Evolutionary conservation across 1,140 invertebrate species (phyloP).

Genomic region (Pygmarrhopalites habei): DNA sequence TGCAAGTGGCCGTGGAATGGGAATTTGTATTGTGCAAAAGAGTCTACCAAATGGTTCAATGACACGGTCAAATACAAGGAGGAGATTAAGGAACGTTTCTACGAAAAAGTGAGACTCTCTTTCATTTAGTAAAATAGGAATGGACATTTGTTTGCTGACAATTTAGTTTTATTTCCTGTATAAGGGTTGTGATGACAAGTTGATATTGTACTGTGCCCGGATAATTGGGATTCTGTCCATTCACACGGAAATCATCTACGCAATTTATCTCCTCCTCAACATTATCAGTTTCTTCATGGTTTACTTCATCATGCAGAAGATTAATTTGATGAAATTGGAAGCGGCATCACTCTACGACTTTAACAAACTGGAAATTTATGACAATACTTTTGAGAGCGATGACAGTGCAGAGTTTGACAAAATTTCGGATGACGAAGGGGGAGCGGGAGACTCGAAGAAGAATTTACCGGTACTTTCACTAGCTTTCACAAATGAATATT

Average conservation of each 20-base stretch:
- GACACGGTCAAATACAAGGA: neutral
- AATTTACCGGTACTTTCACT: neutral
- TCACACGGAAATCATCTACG: neutral
- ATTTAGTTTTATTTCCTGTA: neutral
- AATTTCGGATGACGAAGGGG: neutral
- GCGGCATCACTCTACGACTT: neutral
- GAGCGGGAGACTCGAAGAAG: neutral
- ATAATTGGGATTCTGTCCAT: neutral
- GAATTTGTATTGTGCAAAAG: neutral
- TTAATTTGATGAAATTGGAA: conserved; percentile 1
- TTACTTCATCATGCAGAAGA: conserved; percentile 8
- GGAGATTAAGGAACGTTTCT: neutral
- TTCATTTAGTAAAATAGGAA: too few species aligned
- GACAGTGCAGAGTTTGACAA: conserved; percentile 15
- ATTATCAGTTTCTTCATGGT: conserved; percentile 4
- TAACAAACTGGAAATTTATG: conserved; percentile 7
- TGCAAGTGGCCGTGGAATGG: conserved; percentile 6
- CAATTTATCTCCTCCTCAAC: neutral
- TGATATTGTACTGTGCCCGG: neutral
- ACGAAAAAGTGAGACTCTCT: neutral
- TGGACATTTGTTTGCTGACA: too few species aligned
- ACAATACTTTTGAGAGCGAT: conserved; percentile 13
- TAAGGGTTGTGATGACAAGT: neutral
- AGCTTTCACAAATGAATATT: neutral
- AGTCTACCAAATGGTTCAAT: neutral